Evolutionary conservation across 2,113 vertebrate species (phyloP).

Genomic region (Halichoerus grypus): DNA sequence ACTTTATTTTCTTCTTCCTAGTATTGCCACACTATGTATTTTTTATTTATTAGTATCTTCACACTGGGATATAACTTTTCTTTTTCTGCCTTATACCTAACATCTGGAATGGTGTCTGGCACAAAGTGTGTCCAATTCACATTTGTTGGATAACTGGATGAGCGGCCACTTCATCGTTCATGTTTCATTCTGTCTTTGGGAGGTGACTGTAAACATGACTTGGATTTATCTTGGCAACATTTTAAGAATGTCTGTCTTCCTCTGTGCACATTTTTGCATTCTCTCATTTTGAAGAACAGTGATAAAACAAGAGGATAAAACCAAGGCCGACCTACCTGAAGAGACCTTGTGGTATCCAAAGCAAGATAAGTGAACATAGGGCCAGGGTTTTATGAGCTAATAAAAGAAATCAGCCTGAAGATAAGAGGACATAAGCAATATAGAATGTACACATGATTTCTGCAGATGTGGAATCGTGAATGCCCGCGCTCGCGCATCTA

Average conservation of each 20-base stretch:
- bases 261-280: neutral
- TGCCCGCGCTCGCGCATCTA: neutral
- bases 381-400: neutral
- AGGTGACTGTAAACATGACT: neutral
- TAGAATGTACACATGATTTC: neutral
- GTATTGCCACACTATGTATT: neutral
- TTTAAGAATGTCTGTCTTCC: constrained; percentile 45
- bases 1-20: neutral
- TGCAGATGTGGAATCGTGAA: neutral
- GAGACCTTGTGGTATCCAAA: neutral
- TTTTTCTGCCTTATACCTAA: neutral
- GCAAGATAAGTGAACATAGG: neutral
- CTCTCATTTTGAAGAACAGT: constrained; percentile 55
- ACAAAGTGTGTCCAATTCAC: neutral
- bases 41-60: neutral
- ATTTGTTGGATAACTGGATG: neutral
- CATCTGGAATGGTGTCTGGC: neutral
- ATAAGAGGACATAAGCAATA: neutral
- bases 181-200: constrained; percentile 11
- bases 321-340: neutral
- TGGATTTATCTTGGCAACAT: constrained; percentile 5
- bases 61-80: neutral
- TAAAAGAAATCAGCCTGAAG: neutral
- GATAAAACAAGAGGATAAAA: constrained; percentile 33
- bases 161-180: neutral